These are phyloP conservation scores for Girardinichthys multiradiatus DNA, from an alignment of 2,113 vertebrate species.

Conservation along the genomic window DNA sequence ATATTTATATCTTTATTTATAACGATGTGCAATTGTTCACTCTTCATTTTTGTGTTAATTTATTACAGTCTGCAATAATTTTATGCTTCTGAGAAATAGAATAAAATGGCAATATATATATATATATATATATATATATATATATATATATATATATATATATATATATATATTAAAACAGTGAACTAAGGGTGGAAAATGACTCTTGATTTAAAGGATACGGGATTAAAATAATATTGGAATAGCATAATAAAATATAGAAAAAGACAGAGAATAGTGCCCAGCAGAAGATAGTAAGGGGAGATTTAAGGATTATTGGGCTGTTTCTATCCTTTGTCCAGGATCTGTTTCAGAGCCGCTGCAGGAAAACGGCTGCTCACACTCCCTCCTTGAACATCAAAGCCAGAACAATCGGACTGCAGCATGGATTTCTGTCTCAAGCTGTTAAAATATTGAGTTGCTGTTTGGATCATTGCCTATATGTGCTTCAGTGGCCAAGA, in stretches of 20 bases:
- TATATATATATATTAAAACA: no score
- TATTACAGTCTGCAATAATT: constrained; percentile 54
- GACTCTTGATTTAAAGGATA: not conserved
- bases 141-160: no score
- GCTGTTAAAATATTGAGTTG: not conserved
- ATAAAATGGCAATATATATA: constrained; percentile 62
- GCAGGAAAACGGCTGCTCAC: no score
- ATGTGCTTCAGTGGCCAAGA: no score
- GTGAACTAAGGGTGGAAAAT: constrained; percentile 48
- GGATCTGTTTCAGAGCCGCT: not conserved
- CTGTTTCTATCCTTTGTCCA: not conserved
- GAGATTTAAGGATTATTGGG: constrained; percentile 15
- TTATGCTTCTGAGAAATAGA: constrained; percentile 49
- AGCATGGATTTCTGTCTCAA: not conserved
- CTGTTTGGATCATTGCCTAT: no score
- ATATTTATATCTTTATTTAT: constrained; percentile 79
- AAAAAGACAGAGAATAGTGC: not conserved
- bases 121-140: no score
- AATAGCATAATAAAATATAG: not conserved
- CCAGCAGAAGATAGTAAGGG: not conserved
- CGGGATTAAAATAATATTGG: not conserved
- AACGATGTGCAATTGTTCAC: constrained; percentile 59
- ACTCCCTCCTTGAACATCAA: no score
- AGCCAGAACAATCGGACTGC: no score
- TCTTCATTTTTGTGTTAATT: constrained; percentile 64